Base-by-base conservation (phyloP, 1,140 invertebrate genomes). In the Formica exsecta region DNA sequence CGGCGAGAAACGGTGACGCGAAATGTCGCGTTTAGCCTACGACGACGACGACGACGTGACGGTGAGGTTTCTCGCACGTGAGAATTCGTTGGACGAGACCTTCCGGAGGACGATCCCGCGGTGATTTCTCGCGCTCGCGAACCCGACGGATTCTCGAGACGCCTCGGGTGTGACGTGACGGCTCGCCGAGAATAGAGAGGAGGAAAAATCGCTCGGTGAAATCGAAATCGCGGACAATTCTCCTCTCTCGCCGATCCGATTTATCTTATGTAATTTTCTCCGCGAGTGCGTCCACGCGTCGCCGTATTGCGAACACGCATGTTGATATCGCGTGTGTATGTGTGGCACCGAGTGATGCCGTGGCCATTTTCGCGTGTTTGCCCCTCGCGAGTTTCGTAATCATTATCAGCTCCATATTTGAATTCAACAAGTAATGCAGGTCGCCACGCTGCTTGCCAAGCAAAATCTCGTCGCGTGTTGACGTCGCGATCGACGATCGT, bases 401-500 rank as follows among this genome's bases (percentile, higher is more conserved):
- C 94, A 92, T 93, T 94, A 93, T 94, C 94, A 94, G 93, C 93
- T 93, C 93, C 94, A 95, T 95, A 94, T 94, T 94, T 94, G 93
- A 94, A 94, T 94, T 95, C 93, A 94, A 94, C 94, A 94, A 95
- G 93, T 94, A 95, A 89, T 71, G 87, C 89, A 89, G 79, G 25
- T 48, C 88, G 65, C 61, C 77, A 88, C 74, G 89, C 84, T 65
- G 61, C 73, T 48, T 3, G 54, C 19, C 32, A 11, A 41, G 70
- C 66, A 48, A 44, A 11, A 11, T 44, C 9, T 25, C 44, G 44
- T 32, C 32, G 32, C 32, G 6, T 3, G 44, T 62, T 25, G 44
- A 19, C 22, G 16, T 44, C 41, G 51, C 51, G 51, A n/a, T 54
- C 19, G 51, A 54, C 13, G 19, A 54, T 16, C 54, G 54, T 11